Base-by-base conservation (phyloP, 2,797 vertebrate genomes). In the Sebastes minor region DNA sequence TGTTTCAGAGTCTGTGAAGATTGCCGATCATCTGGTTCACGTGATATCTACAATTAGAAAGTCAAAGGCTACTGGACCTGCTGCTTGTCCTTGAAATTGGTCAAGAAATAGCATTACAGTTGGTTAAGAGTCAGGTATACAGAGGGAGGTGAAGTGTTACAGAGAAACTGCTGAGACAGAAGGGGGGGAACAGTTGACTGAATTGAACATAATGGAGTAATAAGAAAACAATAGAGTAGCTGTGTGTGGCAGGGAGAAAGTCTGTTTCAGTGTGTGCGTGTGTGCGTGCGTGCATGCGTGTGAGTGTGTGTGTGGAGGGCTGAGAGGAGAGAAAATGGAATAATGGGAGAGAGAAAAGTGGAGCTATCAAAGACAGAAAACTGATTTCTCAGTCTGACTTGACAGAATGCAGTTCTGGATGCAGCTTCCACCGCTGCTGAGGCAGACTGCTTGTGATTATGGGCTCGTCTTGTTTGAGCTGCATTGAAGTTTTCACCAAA, bases 191-290 rank as follows among this genome's bases (percentile, higher is more conserved):
- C n/a, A 64, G 61, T 64, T 78, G 65, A 82, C 71, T 81, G 65
- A 83, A 85, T 23, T 61, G 72, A 86, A 89, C 72, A 84, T 82
- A 82, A 82, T 83, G 18, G 55, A 88, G 70, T 86, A 64, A 89
- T 86, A 65, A 87, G 57, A 78, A 84, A 86, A 83, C 76, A 84
- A 66, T 64, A 57, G 62, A 80, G 42, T 63, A 53, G 72, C 75
- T 78, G 74, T 6, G 32, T 82, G 68, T 16, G 32, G 55, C 28
- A 28, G 38, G 9, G 33, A 78, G 60, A 65, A 25, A 23, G 33
- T 76, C 27, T 75, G 1, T 62, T 76, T 69, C 49, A 33, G 35
- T 59, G 25, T 59, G 5, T 65, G 25, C 65, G 35, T 57, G 25
- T 65, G 11, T 28, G 35, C 5, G 13, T 12, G 11, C 0, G 10